These are phyloP conservation scores for Malacoctenus gilli DNA, from an alignment of 2,797 vertebrate species.

Conservation along the genomic window DNA sequence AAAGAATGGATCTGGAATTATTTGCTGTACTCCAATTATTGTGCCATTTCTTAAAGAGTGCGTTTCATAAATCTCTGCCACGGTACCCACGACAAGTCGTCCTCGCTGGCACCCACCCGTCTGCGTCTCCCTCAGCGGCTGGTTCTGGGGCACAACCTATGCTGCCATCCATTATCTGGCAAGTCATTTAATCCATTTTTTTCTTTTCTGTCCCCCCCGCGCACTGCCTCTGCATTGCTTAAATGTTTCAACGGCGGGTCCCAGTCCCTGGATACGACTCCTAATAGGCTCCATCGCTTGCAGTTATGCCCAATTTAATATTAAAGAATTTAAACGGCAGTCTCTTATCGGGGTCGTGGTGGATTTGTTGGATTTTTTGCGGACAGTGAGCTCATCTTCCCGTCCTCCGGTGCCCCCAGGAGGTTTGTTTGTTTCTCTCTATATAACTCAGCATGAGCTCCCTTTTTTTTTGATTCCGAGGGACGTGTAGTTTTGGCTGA, in stretches of 20 bases:
- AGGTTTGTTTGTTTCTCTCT: conserved; percentile 15
- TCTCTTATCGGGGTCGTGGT: not conserved
- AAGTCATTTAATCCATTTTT: conserved; percentile 29
- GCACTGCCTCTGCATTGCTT: too few species aligned
- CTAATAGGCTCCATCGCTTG: not conserved
- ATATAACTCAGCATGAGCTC: conserved; percentile 9
- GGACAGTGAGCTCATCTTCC: conserved; percentile 1
- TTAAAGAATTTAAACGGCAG: too few species aligned
- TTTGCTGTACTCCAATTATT: conserved; percentile 9
- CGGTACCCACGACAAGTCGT: conserved; percentile 21
- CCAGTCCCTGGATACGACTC: not conserved
- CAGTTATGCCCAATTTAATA: not conserved
- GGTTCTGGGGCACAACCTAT: conserved; percentile 18
- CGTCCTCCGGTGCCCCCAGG: not conserved
- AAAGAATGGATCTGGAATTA: conserved; percentile 6
- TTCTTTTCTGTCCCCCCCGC: not conserved
- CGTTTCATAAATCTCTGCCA: conserved; percentile 29
- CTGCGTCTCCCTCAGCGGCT: conserved; percentile 12
- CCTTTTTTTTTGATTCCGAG: too few species aligned
- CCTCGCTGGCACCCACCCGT: conserved; percentile 8
- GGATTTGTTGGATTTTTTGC: conserved; percentile 1
- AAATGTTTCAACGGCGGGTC: conserved; percentile 4
- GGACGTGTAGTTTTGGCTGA: conserved; percentile 14
- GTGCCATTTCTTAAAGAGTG: conserved; percentile 5
- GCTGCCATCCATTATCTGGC: conserved; percentile 23